Base-by-base conservation (phyloP, 2,113 vertebrate genomes). In the Nestor notabilis region DNA sequence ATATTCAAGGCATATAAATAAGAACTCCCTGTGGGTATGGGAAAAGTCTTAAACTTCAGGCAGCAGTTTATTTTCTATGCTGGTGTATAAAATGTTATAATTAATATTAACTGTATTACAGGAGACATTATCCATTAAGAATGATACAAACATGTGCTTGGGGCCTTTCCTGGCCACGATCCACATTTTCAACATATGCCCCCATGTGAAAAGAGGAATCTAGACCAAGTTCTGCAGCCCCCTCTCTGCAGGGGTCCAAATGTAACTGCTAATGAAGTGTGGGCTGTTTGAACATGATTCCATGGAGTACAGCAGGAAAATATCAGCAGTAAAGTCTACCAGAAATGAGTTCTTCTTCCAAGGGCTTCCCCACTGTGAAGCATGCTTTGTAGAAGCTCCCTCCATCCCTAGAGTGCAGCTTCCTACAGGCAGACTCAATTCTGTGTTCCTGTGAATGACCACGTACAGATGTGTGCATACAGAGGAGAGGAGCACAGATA, bases 381-480 rank as follows among this genome's bases (percentile, higher is more conserved):
- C 13, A 52, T 17, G 49, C 46, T 25, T 61, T 91, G 64, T 43
- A 90, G 79, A 53, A 74, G 50, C 23, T 83, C 17, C 20, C 17
- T 77, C 37, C 31, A 65, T 2, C 44, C 44, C 80, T 7, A 14
- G 37, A 19, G 2, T 66, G 50, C 23, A 74, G 64, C 3, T 63
- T 71, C 25, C 79, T 29, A 10, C 19, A 61, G 49, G 49, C 25
- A 63, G 52, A 49, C 31, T 6, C 1, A 1, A 37, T 68, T 47
- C 44, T 47, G 37, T 47, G 27, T 37, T 49, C n/a, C 41, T 49
- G 44, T 35, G 53, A 83, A 56, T 12, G 66, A 27, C 6, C 41
- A 21, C 1, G 1, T 20, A 44, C 35, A 41, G 35, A 37, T 0
- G 1, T 17, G 24, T 27, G 17, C 23, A 20, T 1, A 25, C n/a